Base-by-base conservation (phyloP, 2,797 vertebrate genomes). In the Liasis olivaceus region DNA sequence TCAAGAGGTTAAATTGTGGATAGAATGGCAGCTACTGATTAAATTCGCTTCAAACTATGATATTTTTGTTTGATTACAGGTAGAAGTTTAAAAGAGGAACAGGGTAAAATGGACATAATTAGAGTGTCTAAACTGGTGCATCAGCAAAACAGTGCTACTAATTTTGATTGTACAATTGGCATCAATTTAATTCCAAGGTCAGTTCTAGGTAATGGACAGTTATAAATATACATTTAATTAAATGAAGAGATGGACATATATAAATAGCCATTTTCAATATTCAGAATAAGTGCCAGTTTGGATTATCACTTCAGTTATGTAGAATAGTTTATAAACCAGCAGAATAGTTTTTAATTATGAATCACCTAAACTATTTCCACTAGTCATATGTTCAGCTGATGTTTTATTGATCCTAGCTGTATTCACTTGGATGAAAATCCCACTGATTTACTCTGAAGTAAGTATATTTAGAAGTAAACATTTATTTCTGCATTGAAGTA, bases 1-100 rank as follows among this genome's bases (percentile, higher is more conserved):
- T 92, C 42, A 92, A 81, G 69, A 62, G 26, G 12, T 36, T 92
- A 62, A 81, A 59, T 63, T 84, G 84, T 31, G 58, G 56, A 12
- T 22, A 91, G n/a, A 72, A 72, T 89, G 54, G 47, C 69, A 51
- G 42, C 66, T 88, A 31, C 59, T 56, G 59, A 92, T 92, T 81
- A 63, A 72, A 84, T 84, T 92, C 20, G 1, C 26, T 56, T 64
- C 59, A 62, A 91, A 31, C 64, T 89, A n/a, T 1, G 22, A 26
- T 91, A 26, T 69, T 63, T 81, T 51, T 56, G 15, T 88, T 88
- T 63, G 58, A 88, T 92, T 63, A 36, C 14, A 36, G 4, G 36
- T 84, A 12, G n/a, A 92, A 13, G 47, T 31, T 14, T 84, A 87
- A 62, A 59, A 62, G 54, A 84, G 7, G 22, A 86, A 14, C 31